Evolutionary conservation across 2,888 invertebrate genomes (phyloP), one percentile per base, ranked within the genome.

Genomic region (Leucophora obtusa): DNA sequence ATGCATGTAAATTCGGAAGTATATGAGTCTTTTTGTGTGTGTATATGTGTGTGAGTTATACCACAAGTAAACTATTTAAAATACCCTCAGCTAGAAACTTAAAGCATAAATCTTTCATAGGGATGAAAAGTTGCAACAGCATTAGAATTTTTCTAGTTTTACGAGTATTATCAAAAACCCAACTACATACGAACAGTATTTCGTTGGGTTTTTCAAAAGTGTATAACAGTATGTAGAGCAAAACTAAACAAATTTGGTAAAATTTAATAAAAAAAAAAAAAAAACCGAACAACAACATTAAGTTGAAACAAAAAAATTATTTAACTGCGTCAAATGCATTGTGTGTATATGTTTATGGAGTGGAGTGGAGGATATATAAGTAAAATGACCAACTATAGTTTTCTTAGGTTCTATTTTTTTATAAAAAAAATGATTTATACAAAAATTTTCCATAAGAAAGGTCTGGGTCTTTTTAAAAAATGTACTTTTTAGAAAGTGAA

Each of bases 61-160:
- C 72, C 80, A 73, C 72, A 77, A 77, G 56, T 70, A 66, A 77
- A 81, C 73, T 77, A 58, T 81, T 81, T 69, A 56, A 73, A 73
- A 66, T 47, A 53, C 47, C 73, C 60, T 21, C 18, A 65, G 72
- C 58, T 62, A n/a, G 33, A 72, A 81, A 81, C 66, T 77, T 74
- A 21, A 56, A 66, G 56, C 70, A 81, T 81, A 81, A 81, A 81
- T 81, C 73, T 81, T 70, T 24, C 73, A 77, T 77, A 70, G 70
- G 66, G 62, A 66, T 74, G 66, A 74, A 77, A 81, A 81, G 73
- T 81, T 81, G 51, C 56, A 74, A 73, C 15, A 77, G 72, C 21
- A 66, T 77, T 70, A 62, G 70, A 66, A 62, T 38, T 18, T 28
- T 60, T 65, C 72, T 17, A 10, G 35, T 58, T 68, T 47, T 43